These are phyloP conservation scores for Parauchenoglanis ngamensis DNA, from an alignment of 2,797 vertebrate genomes.

Conservation along the genomic window DNA sequence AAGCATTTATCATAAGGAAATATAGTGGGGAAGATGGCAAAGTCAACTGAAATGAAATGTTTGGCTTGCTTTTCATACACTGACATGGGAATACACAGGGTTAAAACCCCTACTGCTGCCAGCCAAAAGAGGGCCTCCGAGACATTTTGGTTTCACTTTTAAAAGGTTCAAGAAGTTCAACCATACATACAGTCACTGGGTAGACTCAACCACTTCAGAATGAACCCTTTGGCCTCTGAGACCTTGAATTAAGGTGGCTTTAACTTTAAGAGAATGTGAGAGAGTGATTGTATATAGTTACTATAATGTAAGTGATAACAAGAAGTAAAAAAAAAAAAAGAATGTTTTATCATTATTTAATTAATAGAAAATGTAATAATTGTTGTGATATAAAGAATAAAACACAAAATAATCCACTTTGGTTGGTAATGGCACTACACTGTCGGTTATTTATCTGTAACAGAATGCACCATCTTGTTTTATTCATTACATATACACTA, in stretches of 20 bases:
- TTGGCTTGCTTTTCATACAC: not conserved
- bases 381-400: not conserved
- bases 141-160: too few relatives aligned
- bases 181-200: not conserved
- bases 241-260: not conserved
- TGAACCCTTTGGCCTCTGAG: not conserved
- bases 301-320: not conserved
- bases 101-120: not conserved
- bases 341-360: too few relatives aligned
- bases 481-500: too few relatives aligned
- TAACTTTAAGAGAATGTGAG: not conserved
- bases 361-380: not conserved
- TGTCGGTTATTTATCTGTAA: not conserved
- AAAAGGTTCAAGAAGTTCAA: not conserved
- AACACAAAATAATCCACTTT: not conserved
- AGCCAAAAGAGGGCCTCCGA: too few relatives aligned
- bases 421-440: not conserved
- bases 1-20: not conserved
- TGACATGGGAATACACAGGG: not conserved
- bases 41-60: not conserved
- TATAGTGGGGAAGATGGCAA: not conserved
- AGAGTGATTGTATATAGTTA: not conserved
- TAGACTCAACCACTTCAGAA: not conserved
- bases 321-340: not conserved
- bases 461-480: too few relatives aligned